Evolutionary conservation across 2,113 vertebrate species (phyloP).

Genomic region (Etia nguti): DNA sequence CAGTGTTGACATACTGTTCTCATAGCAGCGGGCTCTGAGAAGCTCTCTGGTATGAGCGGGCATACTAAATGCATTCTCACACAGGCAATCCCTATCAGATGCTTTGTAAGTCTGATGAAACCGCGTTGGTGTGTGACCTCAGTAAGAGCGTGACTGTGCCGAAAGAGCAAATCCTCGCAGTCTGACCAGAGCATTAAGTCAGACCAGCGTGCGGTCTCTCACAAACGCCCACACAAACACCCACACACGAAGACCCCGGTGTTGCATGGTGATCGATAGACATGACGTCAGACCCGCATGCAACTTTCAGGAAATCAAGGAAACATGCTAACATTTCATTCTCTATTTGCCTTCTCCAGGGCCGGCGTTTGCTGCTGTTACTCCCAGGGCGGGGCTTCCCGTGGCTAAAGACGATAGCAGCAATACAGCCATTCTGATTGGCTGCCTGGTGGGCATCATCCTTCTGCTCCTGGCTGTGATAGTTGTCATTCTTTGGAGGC

Average conservation of each 20-base stretch:
- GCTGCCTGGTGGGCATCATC: constrained; percentile 93
- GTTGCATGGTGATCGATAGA: not conserved
- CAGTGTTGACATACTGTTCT: constrained; percentile 17
- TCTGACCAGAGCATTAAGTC: constrained; percentile 5
- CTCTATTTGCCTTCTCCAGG: constrained; percentile 2
- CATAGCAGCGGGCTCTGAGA: not conserved
- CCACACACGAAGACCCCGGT: not conserved
- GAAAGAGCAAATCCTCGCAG: constrained; percentile 15
- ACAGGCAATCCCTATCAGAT: constrained; percentile 35
- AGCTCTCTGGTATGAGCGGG: constrained; percentile 1
- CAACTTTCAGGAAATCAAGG: not conserved
- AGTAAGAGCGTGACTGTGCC: not conserved
- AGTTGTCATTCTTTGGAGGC: constrained; percentile 88
- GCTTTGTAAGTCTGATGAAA: constrained; percentile 22
- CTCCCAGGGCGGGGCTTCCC: constrained; percentile 74
- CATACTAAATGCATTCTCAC: not conserved
- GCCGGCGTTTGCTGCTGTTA: constrained; percentile 48
- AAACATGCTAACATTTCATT: not conserved
- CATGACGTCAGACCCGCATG: not conserved
- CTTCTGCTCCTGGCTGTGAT: constrained; percentile 86
- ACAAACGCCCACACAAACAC: not conserved
- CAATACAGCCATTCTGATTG: constrained; percentile 86
- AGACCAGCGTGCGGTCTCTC: not conserved
- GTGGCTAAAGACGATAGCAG: constrained; percentile 84
- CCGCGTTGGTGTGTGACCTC: not conserved